These are phyloP conservation scores for Lemur catta DNA, from an alignment of 2,797 vertebrate genomes.

Conservation along the genomic window DNA sequence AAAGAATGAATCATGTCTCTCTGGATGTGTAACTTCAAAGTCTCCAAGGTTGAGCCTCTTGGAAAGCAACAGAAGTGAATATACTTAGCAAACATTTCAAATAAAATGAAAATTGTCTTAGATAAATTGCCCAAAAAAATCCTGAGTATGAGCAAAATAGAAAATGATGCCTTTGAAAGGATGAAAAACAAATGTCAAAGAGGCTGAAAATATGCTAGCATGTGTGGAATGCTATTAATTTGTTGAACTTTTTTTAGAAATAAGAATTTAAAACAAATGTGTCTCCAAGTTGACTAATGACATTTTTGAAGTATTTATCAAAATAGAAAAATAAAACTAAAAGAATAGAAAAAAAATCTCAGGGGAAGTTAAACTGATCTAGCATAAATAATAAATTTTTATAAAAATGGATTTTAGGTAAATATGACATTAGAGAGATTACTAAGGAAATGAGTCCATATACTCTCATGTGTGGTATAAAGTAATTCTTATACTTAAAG, in stretches of 20 bases:
- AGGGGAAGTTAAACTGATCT: not conserved
- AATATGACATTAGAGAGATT: not conserved
- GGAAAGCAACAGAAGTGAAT: not conserved
- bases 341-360: not conserved
- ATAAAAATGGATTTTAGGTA: not conserved
- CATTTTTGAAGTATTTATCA: not conserved
- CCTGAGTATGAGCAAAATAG: not conserved
- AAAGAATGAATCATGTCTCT: not conserved
- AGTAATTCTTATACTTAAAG: slow-evolving; percentile 24
- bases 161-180: not conserved
- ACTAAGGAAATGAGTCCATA: not conserved
- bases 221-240: not conserved
- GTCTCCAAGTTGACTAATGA: not conserved
- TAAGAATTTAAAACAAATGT: not conserved
- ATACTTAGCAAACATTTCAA: not conserved
- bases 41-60: not conserved
- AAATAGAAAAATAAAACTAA: not conserved
- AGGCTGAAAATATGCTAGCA: not conserved
- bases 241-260: not conserved
- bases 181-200: not conserved
- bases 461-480: not conserved
- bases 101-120: not conserved
- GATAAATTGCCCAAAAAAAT: not conserved
- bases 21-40: not conserved
- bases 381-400: not conserved